Base-by-base conservation (phyloP, 2,113 vertebrate species). In the Xiphophorus couchianus region DNA sequence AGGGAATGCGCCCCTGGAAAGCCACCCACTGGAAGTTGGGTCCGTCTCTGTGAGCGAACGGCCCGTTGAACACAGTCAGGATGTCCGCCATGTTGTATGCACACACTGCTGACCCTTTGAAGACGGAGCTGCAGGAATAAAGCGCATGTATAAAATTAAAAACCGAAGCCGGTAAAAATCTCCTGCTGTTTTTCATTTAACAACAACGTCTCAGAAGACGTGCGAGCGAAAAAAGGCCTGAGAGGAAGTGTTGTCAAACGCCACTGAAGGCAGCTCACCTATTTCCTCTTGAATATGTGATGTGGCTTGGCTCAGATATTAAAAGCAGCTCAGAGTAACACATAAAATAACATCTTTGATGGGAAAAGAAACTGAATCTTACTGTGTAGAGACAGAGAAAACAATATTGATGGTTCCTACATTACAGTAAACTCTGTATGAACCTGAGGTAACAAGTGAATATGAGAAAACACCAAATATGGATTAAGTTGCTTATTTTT, bases 61-160 rank as follows among this genome's bases (percentile, higher is more conserved):
- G 98, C 14, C 97, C 98, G 31, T 99, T 99, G 92, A 99, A 99
- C 73, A 99, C 96, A 0, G 97, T 98, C 89, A 99, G 96, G 91
- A 99, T 97, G 80, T 99, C 97, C 0, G 97, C 97, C 87, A 99
- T 96, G 88, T 97, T 98, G 90, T 99, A 99, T 19, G 97, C 96
- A 48, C 98, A 99, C 73, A 99, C 97, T 0, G 98, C 97, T 0
- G 98, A 99, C n/a, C 98, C 98, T 92, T 96, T 97, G 82, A 99
- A 99, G 86, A 99, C 97, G 1, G 98, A 99, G 90, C 98, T 99
- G 89, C 4, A 86, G 86, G 95, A 80, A 96, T 94, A 54, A 97
- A 95, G 85, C n/a, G 51, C 71, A 82, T 1, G 64, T 1, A 62
- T 64, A 37, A 13, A 13, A 29, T 71, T 37, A 84, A 44, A 65